These are phyloP conservation scores for Sesia bembeciformis DNA, from an alignment of 2,888 invertebrate genomes.

Conservation along the genomic window DNA sequence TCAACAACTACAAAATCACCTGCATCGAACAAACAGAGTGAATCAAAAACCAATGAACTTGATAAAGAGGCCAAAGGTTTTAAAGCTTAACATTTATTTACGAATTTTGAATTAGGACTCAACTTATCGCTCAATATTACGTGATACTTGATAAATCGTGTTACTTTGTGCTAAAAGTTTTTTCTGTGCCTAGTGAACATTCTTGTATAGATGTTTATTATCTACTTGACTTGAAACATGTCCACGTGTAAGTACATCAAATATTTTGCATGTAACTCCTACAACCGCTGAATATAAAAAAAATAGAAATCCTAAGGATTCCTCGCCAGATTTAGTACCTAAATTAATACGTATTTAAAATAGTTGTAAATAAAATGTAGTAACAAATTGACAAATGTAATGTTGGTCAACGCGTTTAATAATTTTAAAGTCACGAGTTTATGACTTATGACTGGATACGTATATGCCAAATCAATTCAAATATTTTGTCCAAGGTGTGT, in stretches of 20 bases:
- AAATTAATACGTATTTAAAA: neutral
- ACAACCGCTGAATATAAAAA: neutral
- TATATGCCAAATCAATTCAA: neutral
- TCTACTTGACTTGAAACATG: too few species aligned
- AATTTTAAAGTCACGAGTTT: too few species aligned
- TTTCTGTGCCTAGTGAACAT: neutral
- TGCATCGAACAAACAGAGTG: constrained; percentile 10
- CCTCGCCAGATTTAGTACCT: neutral
- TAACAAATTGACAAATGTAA: too few species aligned
- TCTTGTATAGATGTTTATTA: neutral
- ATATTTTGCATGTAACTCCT: too few species aligned
- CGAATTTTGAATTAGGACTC: constrained; percentile 19
- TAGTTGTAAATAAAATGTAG: too few species aligned
- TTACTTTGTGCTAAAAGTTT: constrained; percentile 13
- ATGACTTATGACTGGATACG: neutral
- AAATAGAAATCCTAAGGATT: neutral
- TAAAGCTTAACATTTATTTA: constrained; percentile 5
- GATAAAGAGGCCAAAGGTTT: constrained; percentile 19
- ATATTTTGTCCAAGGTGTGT: neutral
- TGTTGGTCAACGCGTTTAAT: too few species aligned
- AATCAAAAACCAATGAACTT: constrained; percentile 20
- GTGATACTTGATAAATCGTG: constrained; percentile 20
- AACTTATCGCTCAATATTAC: constrained; percentile 37
- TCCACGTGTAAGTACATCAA: too few species aligned
- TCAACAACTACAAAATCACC: constrained; percentile 2